Evolutionary conservation across 2,888 invertebrate species (phyloP), one percentile per base, ranked within the genome.

Genomic region (Dolichomitus sp.): DNA sequence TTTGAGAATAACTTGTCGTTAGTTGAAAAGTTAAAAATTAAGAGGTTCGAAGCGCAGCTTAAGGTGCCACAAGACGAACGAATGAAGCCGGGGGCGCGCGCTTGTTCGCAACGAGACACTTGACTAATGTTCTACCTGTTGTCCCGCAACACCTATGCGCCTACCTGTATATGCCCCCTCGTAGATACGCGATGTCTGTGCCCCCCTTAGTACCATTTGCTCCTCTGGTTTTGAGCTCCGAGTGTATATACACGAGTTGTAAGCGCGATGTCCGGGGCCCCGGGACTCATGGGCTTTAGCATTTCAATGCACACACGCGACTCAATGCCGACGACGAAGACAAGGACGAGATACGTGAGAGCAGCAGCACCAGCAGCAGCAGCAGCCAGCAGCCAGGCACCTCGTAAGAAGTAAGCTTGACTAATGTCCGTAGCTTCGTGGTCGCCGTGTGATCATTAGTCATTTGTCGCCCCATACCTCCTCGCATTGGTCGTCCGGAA

Each of bases 111-210:
- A 90, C 89, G 86, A 90, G 90, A 89, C 90, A 88, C 89, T 91
- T 92, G 92, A 92, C 91, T 91, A 91, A 92, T 91, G 91, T 89
- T 92, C 91, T 90, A 91, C 90, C 91, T 91, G 91, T 90, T 91
- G 90, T 91, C 88, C 89, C 85, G 89, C 85, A 90, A 89, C 90
- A 89, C 90, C 89, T 89, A 90, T 89, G 87, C 86, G 87, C 87
- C 88, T 88, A 87, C 87, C 88, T 87, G 85, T 86, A 85, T 85
- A 81, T 79, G 86, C 84, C 69, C 76, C 72, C 40, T 82, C 72
- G 85, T 80, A 81, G 83, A 79, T 78, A 70, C 73, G 75, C 65
- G 74, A 50, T 70, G 50, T 27, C 57, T 50, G 81, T 86, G 50
- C 70, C 70, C 66, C n/a, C 19, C 45, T 59, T 59, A n/a, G 45